These are phyloP conservation scores for Lysandra bellargus DNA, from an alignment of 2,888 invertebrate genomes.

Conservation along the genomic window DNA sequence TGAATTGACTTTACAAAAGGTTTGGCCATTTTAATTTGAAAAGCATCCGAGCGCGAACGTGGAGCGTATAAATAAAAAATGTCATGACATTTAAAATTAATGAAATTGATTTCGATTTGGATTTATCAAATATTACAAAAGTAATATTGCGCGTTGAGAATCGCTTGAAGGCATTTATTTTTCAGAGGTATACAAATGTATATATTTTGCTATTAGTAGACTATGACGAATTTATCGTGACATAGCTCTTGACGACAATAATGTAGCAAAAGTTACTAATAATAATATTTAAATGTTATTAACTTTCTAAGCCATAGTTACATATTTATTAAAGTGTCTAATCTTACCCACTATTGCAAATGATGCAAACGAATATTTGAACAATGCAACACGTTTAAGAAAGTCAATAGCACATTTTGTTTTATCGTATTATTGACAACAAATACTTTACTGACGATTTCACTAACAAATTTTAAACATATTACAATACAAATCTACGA, in stretches of 20 bases:
- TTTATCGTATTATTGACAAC: too few species aligned
- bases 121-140: conserved; percentile 2
- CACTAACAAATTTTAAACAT: not conserved
- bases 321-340: too few species aligned
- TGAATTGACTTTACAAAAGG: conserved; percentile 68
- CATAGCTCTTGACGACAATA: too few species aligned
- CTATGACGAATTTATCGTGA: too few species aligned
- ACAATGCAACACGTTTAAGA: too few species aligned
- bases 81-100: conserved; percentile 6
- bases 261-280: too few species aligned
- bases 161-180: not conserved
- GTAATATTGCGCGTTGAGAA: not conserved
- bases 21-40: conserved; percentile 67
- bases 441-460: not conserved
- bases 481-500: not conserved
- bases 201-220: not conserved
- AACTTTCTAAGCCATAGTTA: too few species aligned
- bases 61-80: conserved; percentile 18
- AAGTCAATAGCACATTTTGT: not conserved
- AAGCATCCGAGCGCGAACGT: conserved; percentile 60
- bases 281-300: too few species aligned
- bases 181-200: not conserved
- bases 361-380: too few species aligned
- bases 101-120: conserved; percentile 16
- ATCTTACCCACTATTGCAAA: too few species aligned